Evolutionary conservation across 37 sponge, comb jelly and placozoan species (phyloP).

Genomic region (Axinella damicornis): DNA sequence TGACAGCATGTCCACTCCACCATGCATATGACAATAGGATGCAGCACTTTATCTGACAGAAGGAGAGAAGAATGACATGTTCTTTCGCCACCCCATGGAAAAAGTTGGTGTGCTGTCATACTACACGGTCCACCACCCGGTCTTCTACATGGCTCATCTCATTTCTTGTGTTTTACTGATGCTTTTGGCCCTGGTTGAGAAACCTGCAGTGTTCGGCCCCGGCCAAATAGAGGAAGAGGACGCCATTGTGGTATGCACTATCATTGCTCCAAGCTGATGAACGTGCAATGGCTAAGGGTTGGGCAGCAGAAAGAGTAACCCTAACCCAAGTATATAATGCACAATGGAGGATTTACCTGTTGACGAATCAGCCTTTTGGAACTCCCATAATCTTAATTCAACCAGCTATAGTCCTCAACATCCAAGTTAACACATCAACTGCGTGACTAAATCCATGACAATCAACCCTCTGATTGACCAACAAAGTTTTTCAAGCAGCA

Average conservation of each 20-base stretch:
- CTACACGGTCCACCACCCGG: constrained; percentile 54
- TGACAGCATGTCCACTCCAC: too few species aligned
- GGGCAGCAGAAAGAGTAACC: background rate
- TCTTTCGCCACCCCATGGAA: constrained; percentile 11
- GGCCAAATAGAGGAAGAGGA: background rate
- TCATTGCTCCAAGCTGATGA: background rate
- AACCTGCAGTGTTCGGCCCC: constrained; percentile 35
- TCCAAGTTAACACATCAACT: too few species aligned
- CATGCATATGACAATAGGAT: background rate
- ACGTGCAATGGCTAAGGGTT: background rate
- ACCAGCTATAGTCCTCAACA: too few species aligned
- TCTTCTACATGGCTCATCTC: constrained; percentile 36
- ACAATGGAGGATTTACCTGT: too few species aligned
- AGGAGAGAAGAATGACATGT: constrained; percentile 69
- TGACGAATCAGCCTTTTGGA: too few species aligned
- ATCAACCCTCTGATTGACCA: too few species aligned
- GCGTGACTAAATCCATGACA: too few species aligned
- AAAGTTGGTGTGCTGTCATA: constrained; percentile 3
- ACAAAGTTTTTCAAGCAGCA: too few species aligned
- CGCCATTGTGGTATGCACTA: background rate
- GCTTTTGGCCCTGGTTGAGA: constrained; percentile 66
- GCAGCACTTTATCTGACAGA: constrained; percentile 67
- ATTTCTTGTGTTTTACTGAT: constrained; percentile 35
- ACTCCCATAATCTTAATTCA: too few species aligned
- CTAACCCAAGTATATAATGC: background rate